Evolutionary conservation across 2,888 invertebrate genomes (phyloP), one percentile per base, ranked within the genome.

Genomic region (Dinocampus coccinellae): DNA sequence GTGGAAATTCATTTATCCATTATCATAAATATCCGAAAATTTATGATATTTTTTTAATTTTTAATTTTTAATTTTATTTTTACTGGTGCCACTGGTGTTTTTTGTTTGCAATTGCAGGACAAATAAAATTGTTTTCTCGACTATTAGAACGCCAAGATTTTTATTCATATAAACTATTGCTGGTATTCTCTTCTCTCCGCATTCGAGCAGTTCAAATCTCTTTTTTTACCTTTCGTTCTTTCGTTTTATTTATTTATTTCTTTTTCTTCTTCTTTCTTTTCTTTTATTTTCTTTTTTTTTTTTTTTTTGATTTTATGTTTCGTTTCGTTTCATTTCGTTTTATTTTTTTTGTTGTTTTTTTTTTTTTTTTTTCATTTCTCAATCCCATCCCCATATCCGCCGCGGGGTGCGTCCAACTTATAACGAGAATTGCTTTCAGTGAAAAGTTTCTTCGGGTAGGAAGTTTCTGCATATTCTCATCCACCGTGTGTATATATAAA

Each of bases 401-500:
- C 76, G 47, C 76, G 76, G 80, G 78, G 47, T 16, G 47, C 73
- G 68, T 70, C 78, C 74, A 83, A 84, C 80, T 84, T 84, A 82
- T 83, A 84, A 84, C 83, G 83, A 82, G 83, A 82, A 84, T 83
- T 82, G 82, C 81, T 82, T 78, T 75, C 76, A 67, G 75, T 73
- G 78, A 75, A 77, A 82, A 82, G 74, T 82, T 81, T 79, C 73
- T 75, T 42, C 72, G 36, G 57, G 47, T 34, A 16, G 71, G 73
- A 77, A 79, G 75, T 80, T 81, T 78, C 47, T 78, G 77, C 75
- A 78, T 78, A 78, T 77, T 77, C 75, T 71, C 16, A 74, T 70
- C 75, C 73, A 73, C 69, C 70, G 66, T 65, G 52, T 65, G 67
- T 16, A 47, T 39, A n/a, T 47, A 47, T 47, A 47, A 7, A 52